phyloP scores from a whole-genome alignment of 2,113 vertebrate species.

The Prinia subflava region DNA sequence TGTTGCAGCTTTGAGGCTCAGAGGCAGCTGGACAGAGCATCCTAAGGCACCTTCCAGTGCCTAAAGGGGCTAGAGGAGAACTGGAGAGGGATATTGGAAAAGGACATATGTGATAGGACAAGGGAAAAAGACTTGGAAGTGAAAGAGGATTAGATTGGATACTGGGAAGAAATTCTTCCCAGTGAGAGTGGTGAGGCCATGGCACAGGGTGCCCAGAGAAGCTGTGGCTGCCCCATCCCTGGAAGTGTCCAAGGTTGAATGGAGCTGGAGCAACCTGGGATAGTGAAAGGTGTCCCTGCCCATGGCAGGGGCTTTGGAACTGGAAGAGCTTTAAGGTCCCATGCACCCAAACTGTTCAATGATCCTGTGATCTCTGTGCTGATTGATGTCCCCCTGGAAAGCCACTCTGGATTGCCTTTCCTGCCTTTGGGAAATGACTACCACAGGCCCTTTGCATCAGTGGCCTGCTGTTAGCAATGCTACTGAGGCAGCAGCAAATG shows the following conservation, averaged over 20 bases:
- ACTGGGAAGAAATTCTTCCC: neutral
- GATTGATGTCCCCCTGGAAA: neutral
- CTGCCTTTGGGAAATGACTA: neutral
- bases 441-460: fast-evolving
- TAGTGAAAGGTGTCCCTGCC: neutral
- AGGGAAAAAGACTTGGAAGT: neutral
- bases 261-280: neutral
- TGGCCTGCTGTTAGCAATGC: neutral
- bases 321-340: neutral
- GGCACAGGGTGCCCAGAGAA: too few relatives aligned
- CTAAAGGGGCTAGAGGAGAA: neutral
- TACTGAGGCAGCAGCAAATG: neutral
- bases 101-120: neutral
- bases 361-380: neutral
- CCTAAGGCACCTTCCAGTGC: neutral
- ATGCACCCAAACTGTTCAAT: neutral
- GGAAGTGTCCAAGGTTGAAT: neutral
- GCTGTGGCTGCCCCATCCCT: too few relatives aligned
- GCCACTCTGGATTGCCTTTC: neutral
- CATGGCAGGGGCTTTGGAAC: neutral
- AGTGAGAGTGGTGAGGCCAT: neutral
- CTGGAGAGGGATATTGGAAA: neutral
- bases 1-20: neutral
- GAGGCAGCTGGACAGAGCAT: fast-evolving
- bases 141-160: neutral